phyloP scores from a whole-genome alignment of 2,888 invertebrate species.

The Patella depressa region DNA sequence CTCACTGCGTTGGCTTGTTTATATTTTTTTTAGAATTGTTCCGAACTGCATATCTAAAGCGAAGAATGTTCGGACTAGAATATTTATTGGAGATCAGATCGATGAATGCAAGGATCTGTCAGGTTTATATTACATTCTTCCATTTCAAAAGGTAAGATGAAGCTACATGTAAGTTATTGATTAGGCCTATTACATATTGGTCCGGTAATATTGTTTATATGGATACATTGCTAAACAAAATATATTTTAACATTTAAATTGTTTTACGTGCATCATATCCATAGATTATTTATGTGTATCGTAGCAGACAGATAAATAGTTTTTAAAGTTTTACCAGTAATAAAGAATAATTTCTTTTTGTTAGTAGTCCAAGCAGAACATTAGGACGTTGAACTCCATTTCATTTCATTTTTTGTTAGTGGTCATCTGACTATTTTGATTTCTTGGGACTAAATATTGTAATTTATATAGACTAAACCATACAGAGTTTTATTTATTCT shows the following conservation, averaged over 20 bases:
- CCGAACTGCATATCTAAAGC: constrained; percentile 99
- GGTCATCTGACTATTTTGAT: too few species aligned
- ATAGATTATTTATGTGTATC: too few species aligned
- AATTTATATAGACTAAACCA: background rate
- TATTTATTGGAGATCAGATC: constrained; percentile 94
- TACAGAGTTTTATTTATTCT: background rate
- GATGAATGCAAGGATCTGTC: constrained; percentile 97
- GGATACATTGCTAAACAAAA: background rate
- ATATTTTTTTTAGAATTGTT: constrained; percentile 56
- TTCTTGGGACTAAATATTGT: too few species aligned
- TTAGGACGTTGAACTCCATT: too few species aligned
- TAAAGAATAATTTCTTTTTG: too few species aligned
- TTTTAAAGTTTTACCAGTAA: too few species aligned
- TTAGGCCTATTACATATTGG: too few species aligned
- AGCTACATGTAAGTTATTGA: background rate
- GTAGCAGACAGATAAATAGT: too few species aligned
- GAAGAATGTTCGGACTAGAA: constrained; percentile 92
- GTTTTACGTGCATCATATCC: too few species aligned
- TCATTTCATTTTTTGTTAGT: too few species aligned
- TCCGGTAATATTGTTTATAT: background rate
- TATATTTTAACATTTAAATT: constrained; percentile 4
- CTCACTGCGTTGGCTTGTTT: background rate
- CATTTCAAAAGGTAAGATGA: constrained; percentile 83
- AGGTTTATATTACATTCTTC: constrained; percentile 91
- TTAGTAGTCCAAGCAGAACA: too few species aligned